Percentiles rank a stretch among this genome's conserved stretches.
These are phyloP conservation scores for Phasianus colchicus DNA, from an alignment of 2,113 vertebrate species.

Conservation along the genomic window DNA sequence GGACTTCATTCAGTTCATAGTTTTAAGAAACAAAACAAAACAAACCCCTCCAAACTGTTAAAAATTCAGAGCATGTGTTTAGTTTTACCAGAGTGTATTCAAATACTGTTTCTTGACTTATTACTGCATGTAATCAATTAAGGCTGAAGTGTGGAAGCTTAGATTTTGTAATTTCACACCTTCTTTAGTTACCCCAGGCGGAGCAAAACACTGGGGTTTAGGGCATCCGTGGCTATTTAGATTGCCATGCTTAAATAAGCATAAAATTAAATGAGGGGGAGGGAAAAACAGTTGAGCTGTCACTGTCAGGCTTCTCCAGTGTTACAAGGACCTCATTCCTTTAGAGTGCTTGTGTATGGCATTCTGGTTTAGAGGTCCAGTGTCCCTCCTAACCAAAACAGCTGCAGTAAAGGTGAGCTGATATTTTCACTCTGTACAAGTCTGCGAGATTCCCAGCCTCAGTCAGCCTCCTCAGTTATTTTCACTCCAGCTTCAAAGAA, in stretches of 20 bases:
- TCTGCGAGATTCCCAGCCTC: neutral
- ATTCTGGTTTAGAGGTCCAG: neutral
- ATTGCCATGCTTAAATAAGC: constrained; percentile 12
- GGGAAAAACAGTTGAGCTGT: neutral
- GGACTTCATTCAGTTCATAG: neutral
- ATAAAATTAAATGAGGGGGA: constrained; percentile 16
- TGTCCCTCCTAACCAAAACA: neutral
- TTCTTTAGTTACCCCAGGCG: neutral
- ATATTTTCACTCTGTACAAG: neutral
- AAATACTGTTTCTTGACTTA: neutral
- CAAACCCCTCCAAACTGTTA: neutral
- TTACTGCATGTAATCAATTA: neutral
- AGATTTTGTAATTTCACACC: constrained; percentile 32
- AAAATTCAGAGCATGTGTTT: neutral
- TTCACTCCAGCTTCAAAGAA: neutral
- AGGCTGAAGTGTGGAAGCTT: neutral
- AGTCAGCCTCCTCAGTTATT: neutral
- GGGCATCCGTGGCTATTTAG: neutral
- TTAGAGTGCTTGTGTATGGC: neutral
- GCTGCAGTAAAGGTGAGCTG: neutral
- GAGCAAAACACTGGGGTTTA: neutral
- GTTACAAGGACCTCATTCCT: neutral
- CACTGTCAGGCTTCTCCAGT: neutral
- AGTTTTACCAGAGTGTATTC: neutral
- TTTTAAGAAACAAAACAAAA: neutral